Base-by-base conservation (phyloP, 2,888 invertebrate genomes). In the Polyommatus icarus region DNA sequence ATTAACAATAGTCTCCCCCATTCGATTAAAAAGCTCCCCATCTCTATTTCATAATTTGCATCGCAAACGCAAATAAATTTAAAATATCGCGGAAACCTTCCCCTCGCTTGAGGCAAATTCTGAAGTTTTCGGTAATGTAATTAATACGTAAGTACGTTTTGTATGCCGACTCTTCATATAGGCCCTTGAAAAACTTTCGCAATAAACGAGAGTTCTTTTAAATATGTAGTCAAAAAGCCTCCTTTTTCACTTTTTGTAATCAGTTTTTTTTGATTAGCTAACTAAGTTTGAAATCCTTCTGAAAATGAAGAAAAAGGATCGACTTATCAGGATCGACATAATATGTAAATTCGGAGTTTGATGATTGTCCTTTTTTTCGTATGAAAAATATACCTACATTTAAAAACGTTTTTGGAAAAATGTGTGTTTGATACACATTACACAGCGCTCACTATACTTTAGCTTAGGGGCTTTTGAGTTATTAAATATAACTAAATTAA, bases 31-130 rank as follows among this genome's bases (percentile, higher is more conserved):
- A 86, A 85, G 81, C 87, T 84, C 89, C 90, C 90, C 86, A 87
- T 88, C 91, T 92, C 91, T 91, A 91, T 92, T 91, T 90, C 92
- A 92, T 91, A 92, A 93, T 93, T 93, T 93, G 92, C 93, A 93
- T 93, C 87, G 91, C 87, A 90, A 90, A 91, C 88, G 91, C 89
- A 93, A 92, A 92, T 92, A 93, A 92, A 91, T 92, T 92, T 92
- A 89, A 91, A 93, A 92, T 92, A 92, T 92, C 90, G 88, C 90
- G 82, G 89, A 89, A 91, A 85, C 89, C 89, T 89, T 88, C 87
- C 89, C 85, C 88, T 88, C 87, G 87, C 85, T 85, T 84, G 86
- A 86, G 91, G 91, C 90, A 88, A 89, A 90, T 90, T 86, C 76
- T 32, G 76, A 79, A 80, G 72, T 76, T 79, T 80, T 79, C 77